Evolutionary conservation across 2,797 vertebrate genomes (phyloP).

Genomic region (Galaxias olidus): DNA sequence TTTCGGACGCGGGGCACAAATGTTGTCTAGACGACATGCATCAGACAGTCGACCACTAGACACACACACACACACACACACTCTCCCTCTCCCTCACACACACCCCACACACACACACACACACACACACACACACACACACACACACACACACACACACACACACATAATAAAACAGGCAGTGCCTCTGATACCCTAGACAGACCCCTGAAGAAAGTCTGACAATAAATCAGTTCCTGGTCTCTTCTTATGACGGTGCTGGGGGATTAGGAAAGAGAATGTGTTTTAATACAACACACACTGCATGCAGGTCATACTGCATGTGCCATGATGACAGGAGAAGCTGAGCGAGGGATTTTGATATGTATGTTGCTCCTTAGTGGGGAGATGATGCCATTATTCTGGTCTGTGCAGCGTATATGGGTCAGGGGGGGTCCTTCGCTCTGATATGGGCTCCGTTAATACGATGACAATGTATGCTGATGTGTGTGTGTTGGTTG

Average conservation of each 20-base stretch:
- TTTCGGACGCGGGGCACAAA: conserved; percentile 77
- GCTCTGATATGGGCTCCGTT: conserved; percentile 66
- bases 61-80: conserved; percentile 75
- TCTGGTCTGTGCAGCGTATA: conserved; percentile 57
- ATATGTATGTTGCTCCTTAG: conserved; percentile 60
- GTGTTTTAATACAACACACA: conserved; percentile 91
- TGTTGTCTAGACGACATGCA: conserved; percentile 92
- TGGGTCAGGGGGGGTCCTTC: conserved; percentile 50
- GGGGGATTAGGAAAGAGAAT: conserved; percentile 83
- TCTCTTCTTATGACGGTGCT: conserved; percentile 57
- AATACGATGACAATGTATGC: conserved; percentile 55
- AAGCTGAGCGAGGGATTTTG: conserved; percentile 51
- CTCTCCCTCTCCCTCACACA: neutral
- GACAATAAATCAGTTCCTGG: conserved; percentile 84
- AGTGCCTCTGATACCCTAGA: neutral
- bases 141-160: conserved; percentile 21
- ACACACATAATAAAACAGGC: conserved; percentile 38
- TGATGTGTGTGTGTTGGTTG: conserved; percentile 47
- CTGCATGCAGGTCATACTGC: conserved; percentile 95
- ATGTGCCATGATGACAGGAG: conserved; percentile 73
- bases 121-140: conserved; percentile 30
- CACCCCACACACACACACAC: conserved; percentile 22
- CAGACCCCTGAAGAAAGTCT: conserved; percentile 37
- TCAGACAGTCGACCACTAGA: conserved; percentile 78
- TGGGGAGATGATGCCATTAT: conserved; percentile 68